Evolutionary conservation across 2,888 invertebrate species (phyloP).

Genomic region (Drosophila gaucha): DNA sequence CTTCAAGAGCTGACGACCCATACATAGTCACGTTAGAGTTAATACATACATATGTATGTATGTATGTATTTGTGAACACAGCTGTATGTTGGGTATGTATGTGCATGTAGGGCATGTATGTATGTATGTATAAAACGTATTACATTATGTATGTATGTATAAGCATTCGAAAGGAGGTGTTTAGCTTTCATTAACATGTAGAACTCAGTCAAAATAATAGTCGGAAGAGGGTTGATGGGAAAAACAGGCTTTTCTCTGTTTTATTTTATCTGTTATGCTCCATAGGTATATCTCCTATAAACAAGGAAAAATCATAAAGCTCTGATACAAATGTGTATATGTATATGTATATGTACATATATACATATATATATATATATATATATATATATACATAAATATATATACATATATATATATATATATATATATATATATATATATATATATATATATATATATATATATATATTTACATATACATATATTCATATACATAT

Average conservation of each 20-base stretch:
- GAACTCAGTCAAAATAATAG: neutral
- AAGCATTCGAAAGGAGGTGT: neutral
- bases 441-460: neutral
- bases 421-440: neutral
- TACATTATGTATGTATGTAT: neutral
- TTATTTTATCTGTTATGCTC: neutral
- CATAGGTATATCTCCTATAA: neutral
- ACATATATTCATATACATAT: too few relatives aligned
- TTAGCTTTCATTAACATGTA: neutral
- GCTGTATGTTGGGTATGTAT: neutral
- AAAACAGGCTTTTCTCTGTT: neutral
- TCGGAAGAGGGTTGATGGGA: neutral
- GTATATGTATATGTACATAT: neutral
- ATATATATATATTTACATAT: too few relatives aligned
- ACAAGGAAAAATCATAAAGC: neutral
- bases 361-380: neutral
- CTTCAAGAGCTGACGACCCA: too few relatives aligned
- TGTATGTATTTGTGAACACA: neutral
- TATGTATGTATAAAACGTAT: constrained; percentile 6
- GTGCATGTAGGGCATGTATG: too few relatives aligned
- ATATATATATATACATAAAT: neutral
- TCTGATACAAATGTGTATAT: neutral
- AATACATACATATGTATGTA: neutral
- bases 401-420: neutral
- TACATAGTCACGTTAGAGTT: too few relatives aligned